Conservation (phyloP, 1,140 invertebrate genomes). For the Phocides pigmalion region DNA sequence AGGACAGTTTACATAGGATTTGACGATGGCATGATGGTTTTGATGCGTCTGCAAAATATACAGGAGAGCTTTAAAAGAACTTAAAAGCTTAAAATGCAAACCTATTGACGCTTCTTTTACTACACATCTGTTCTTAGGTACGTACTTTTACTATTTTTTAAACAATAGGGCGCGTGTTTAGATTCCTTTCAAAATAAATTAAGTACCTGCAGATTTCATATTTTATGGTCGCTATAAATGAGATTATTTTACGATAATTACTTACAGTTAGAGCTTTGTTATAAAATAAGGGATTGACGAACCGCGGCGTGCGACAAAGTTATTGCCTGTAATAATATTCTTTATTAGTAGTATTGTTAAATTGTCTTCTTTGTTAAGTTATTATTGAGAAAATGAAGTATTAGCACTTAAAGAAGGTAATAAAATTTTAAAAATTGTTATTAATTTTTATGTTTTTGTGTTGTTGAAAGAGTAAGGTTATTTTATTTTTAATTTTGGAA, state of each 20-base stretch:
- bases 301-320: not conserved
- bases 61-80: no score
- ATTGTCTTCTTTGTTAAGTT: not conserved
- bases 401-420: not conserved
- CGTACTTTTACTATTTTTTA: not conserved
- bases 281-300: not conserved
- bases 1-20: no score
- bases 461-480: no score
- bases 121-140: no score
- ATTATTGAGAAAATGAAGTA: not conserved
- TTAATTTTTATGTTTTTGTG: no score
- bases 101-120: no score
- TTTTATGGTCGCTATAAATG: not conserved
- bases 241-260: not conserved
- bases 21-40: no score
- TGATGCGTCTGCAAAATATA: no score
- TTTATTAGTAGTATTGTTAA: conserved; percentile 1
- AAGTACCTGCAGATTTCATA: not conserved
- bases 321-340: not conserved
- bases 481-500: no score
- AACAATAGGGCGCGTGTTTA: not conserved
- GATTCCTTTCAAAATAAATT: not conserved
- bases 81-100: no score
- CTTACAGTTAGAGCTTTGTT: conserved; percentile 4
- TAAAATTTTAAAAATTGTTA: not conserved